phyloP scores from a whole-genome alignment of 2,888 invertebrate genomes.

The Clistopyga incitator region DNA sequence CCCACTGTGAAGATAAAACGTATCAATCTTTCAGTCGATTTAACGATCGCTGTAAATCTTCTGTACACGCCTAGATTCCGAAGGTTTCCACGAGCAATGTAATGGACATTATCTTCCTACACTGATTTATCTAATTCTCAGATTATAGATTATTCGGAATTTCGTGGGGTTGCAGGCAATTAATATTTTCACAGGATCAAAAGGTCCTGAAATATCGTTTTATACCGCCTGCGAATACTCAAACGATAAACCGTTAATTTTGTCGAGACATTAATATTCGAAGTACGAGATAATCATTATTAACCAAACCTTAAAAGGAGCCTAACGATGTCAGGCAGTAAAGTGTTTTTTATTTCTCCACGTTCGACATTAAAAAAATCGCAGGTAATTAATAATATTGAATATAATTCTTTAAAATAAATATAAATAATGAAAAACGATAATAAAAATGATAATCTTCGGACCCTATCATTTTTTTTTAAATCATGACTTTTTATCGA shows the following conservation, averaged over 20 bases:
- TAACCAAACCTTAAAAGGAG: neutral
- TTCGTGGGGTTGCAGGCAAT: neutral
- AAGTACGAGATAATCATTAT: neutral
- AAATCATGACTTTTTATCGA: no score
- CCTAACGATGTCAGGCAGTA: no score
- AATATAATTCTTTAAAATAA: no score
- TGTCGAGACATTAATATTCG: neutral
- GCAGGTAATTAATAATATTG: no score
- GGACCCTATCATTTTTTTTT: no score
- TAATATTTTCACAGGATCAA: conserved; percentile 20
- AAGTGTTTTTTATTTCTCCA: no score
- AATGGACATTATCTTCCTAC: conserved; percentile 18
- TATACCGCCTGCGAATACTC: neutral
- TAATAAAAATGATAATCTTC: no score
- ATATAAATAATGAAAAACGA: no score
- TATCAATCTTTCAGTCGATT: conserved; percentile 57
- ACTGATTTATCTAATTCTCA: conserved; percentile 30
- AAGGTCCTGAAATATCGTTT: neutral
- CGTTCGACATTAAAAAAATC: no score
- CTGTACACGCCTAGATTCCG: conserved; percentile 56
- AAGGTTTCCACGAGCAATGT: conserved; percentile 21
- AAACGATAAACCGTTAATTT: neutral
- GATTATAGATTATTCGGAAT: conserved; percentile 53
- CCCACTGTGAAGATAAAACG: conserved; percentile 40
- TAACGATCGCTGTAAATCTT: conserved; percentile 65